phyloP scores from a whole-genome alignment of 1,140 invertebrate species.

The Formica exsecta region DNA sequence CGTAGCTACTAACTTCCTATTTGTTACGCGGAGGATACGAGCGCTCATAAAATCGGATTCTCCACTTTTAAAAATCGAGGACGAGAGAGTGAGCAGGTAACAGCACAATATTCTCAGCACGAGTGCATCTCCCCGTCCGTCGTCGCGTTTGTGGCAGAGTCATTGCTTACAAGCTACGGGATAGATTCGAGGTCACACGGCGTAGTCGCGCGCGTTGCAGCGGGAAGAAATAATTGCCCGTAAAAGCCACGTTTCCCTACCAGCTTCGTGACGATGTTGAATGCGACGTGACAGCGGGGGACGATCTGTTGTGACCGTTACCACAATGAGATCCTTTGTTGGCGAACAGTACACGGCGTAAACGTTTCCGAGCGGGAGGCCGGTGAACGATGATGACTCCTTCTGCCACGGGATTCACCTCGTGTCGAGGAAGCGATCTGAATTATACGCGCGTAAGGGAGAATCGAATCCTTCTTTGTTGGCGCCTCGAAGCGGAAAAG shows the following conservation, averaged over 20 bases:
- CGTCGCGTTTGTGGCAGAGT: slow-evolving; percentile 58
- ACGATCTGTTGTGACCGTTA: slow-evolving; percentile 79
- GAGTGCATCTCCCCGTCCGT: slow-evolving; percentile 40
- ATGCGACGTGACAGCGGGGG: slow-evolving; percentile 74
- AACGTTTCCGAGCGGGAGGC: slow-evolving; percentile 70
- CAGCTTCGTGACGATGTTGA: slow-evolving; percentile 70
- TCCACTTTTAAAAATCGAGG: slow-evolving; percentile 20
- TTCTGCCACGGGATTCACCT: slow-evolving; percentile 66
- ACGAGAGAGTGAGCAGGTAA: slow-evolving; percentile 58
- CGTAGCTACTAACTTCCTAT: neutral
- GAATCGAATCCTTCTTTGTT: slow-evolving; percentile 69
- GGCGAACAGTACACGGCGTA: slow-evolving; percentile 68
- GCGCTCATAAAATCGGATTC: slow-evolving; percentile 21
- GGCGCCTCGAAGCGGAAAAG: slow-evolving; percentile 24
- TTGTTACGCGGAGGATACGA: slow-evolving; percentile 4
- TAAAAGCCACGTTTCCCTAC: slow-evolving; percentile 75
- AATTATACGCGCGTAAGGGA: slow-evolving; percentile 33
- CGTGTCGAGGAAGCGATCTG: slow-evolving; percentile 36
- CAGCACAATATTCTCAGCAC: slow-evolving; percentile 35
- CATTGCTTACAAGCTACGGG: slow-evolving; percentile 42
- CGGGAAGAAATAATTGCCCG: slow-evolving; percentile 77
- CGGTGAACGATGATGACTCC: slow-evolving; percentile 72
- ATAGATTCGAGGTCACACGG: slow-evolving; percentile 35
- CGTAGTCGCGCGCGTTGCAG: neutral
- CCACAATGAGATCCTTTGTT: slow-evolving; percentile 78